These are phyloP conservation scores for Chaetodon auriga DNA, from an alignment of 2,113 vertebrate species.

Conservation along the genomic window DNA sequence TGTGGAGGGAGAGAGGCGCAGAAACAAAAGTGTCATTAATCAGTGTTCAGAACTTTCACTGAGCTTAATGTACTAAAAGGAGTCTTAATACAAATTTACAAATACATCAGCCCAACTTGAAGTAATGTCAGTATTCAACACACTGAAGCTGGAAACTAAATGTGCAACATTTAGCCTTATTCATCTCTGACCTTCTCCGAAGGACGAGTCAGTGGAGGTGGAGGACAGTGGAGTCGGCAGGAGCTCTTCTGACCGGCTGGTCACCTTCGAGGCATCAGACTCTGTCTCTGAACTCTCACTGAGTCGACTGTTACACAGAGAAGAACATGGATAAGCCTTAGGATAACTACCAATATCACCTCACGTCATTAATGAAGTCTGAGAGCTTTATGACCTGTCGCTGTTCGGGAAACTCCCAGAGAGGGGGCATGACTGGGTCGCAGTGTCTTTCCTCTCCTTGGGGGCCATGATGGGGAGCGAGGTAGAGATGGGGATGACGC, in stretches of 20 bases:
- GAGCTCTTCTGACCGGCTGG: slow-evolving; percentile 88
- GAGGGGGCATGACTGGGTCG: slow-evolving; percentile 63
- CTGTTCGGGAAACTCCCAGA: slow-evolving; percentile 85
- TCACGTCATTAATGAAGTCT: not conserved
- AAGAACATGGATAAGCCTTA: not conserved
- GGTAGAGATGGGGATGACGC: slow-evolving; percentile 72
- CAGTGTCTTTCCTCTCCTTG: slow-evolving; percentile 82
- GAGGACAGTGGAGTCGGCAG: slow-evolving; percentile 85
- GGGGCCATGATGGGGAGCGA: slow-evolving; percentile 83
- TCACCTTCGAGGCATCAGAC: slow-evolving; percentile 81
- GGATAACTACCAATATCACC: too few species aligned
- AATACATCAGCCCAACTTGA: not conserved
- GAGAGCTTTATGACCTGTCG: slow-evolving; percentile 86
- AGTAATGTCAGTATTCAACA: not conserved
- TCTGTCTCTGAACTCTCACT: slow-evolving; percentile 86
- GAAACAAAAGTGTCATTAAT: not conserved
- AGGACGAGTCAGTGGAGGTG: slow-evolving; percentile 87
- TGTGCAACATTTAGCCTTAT: not conserved
- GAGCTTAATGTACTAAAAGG: too few species aligned
- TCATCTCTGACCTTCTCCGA: slow-evolving; percentile 87
- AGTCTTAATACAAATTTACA: not conserved
- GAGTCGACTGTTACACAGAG: slow-evolving; percentile 58
- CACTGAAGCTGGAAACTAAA: not conserved
- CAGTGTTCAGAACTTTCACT: not conserved
- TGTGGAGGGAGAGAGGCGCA: slow-evolving; percentile 45